These are phyloP conservation scores for Synanthedon tipuliformis DNA, from an alignment of 2,888 invertebrate species.

Conservation along the genomic window DNA sequence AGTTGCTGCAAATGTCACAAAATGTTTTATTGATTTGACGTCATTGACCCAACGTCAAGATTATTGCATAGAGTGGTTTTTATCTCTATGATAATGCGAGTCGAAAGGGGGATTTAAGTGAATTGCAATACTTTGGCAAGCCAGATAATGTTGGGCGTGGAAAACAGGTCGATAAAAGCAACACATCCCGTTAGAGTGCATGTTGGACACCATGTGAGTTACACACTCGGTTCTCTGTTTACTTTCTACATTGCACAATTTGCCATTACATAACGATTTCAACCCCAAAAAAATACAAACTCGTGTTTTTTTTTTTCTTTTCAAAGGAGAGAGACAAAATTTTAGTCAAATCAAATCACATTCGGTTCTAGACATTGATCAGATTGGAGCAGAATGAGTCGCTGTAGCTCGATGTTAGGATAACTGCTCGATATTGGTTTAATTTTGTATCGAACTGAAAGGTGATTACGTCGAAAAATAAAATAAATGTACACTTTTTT, in stretches of 20 bases:
- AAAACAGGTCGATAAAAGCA: conserved; percentile 14
- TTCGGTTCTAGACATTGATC: too few relatives aligned
- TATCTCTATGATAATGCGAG: conserved; percentile 38
- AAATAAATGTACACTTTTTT: too few relatives aligned
- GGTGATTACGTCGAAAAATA: too few relatives aligned
- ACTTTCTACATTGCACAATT: not conserved
- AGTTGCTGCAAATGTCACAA: too few relatives aligned
- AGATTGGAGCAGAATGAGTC: too few relatives aligned
- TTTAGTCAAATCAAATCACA: too few relatives aligned
- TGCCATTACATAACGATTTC: not conserved
- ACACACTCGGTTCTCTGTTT: not conserved
- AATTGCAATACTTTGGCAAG: conserved; percentile 9
- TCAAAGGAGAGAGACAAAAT: too few relatives aligned
- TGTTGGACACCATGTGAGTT: not conserved
- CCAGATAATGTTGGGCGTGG: conserved; percentile 4
- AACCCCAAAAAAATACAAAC: too few relatives aligned
- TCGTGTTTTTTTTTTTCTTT: too few relatives aligned
- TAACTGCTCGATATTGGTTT: too few relatives aligned
- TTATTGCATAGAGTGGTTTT: conserved; percentile 27
- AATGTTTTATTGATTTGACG: not conserved
- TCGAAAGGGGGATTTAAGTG: conserved; percentile 25
- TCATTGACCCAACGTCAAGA: not conserved
- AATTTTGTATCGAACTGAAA: too few relatives aligned
- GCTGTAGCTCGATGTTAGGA: too few relatives aligned
- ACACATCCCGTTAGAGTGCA: not conserved